phyloP scores from a whole-genome alignment of 2,113 vertebrate species.

The Ginglymostoma cirratum region DNA sequence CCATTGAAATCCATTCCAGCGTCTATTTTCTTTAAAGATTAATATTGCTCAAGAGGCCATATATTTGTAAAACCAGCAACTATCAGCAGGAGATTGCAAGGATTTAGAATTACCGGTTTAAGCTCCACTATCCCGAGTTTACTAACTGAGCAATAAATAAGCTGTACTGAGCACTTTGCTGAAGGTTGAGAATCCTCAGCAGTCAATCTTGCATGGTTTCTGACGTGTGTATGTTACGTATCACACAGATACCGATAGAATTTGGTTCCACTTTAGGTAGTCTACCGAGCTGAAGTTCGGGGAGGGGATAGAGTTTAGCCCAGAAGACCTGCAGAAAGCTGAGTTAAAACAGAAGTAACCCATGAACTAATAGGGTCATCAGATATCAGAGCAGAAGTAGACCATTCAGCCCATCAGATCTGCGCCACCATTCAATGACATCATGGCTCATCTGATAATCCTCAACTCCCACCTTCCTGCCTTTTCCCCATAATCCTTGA shows the following conservation, averaged over 20 bases:
- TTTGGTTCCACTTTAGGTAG: neutral
- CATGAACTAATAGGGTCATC: too few species aligned
- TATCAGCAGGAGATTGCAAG: neutral
- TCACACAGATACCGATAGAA: neutral
- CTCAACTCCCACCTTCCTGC: too few species aligned
- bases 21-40: neutral
- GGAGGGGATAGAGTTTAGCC: neutral
- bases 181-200: neutral
- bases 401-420: too few species aligned
- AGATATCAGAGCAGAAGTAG: too few species aligned
- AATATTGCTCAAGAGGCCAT: neutral
- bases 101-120: neutral
- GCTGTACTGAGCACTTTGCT: neutral
- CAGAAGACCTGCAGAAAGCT: neutral
- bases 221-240: neutral
- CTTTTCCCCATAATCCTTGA: too few species aligned
- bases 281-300: neutral
- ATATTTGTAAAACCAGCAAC: neutral
- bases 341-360: neutral
- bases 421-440: too few species aligned
- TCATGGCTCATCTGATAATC: too few species aligned
- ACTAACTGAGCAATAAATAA: constrained; percentile 11
- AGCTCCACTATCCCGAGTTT: neutral
- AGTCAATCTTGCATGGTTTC: neutral
- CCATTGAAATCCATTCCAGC: neutral